Percentiles rank a stretch among this genome's conserved stretches.
Conservation (phyloP, 2,888 invertebrate genomes). For the Nasonia oneida region DNA sequence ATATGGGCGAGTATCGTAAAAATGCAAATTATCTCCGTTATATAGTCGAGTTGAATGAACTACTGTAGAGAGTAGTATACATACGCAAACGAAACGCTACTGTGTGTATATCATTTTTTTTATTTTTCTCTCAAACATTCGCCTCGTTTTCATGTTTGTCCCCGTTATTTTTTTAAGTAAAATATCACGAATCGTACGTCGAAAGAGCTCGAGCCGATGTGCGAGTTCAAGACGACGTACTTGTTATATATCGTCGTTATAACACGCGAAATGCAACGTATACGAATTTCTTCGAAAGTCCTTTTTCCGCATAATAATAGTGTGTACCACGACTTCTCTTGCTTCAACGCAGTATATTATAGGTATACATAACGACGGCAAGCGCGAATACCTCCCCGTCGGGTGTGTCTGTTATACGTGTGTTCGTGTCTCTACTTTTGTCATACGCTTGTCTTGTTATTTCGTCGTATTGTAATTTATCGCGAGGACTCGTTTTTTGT, state of each 20-base stretch:
- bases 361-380: neutral
- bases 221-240: constrained; percentile 28
- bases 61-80: constrained; percentile 48
- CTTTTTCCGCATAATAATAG: neutral
- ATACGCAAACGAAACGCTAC: constrained; percentile 39
- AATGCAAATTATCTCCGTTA: constrained; percentile 50
- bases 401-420: neutral
- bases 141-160: neutral
- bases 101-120: constrained; percentile 7
- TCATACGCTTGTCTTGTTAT: neutral
- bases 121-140: constrained; percentile 22
- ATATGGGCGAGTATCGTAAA: constrained; percentile 47
- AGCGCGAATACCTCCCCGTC: constrained; percentile 34
- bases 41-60: constrained; percentile 29
- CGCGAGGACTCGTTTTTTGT: neutral
- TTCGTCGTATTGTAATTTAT: constrained; percentile 18
- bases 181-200: constrained; percentile 54
- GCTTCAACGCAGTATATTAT: neutral
- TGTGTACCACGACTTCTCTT: neutral
- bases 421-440: neutral
- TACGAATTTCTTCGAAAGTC: constrained; percentile 30
- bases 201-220: constrained; percentile 30
- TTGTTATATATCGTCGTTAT: neutral
- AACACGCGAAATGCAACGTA: constrained; percentile 18
- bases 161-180: constrained; percentile 51